Evolutionary conservation across 2,113 vertebrate species (phyloP), one percentile per base, ranked within the genome.

Genomic region (Megaceryle maxima): DNA sequence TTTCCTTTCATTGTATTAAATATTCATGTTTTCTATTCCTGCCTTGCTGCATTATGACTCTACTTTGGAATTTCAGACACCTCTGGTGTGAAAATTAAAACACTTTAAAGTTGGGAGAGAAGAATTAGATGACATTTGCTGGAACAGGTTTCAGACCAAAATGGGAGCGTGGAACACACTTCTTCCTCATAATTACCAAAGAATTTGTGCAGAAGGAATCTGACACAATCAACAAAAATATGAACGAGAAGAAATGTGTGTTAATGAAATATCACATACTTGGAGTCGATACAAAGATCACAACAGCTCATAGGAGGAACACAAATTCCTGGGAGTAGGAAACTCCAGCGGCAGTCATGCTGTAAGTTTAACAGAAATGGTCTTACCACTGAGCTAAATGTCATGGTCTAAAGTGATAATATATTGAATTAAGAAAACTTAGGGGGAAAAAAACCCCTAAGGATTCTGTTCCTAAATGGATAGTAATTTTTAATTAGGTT

Each of bases 91-190:
- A 95, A 96, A 97, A 95, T 78, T 66, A 69, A 89, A 63, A 75
- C 41, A 19, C 37, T 83, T 81, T n/a, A 78, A 91, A 59, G 35
- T 6, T 59, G 31, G 60, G 77, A 88, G 37, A 70, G 33, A 72
- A 51, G 87, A 94, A 88, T 84, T 56, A 29, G n/a, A 46, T 76
- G n/a, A 66, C 88, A 82, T 95, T 96, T 96, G 78, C 79, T 87
- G 91, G 87, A 96, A 93, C 85, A 89, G 75, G 85, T 96, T 95
- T 96, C 74, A 92, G 67, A 92, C 75, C 69, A 84, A 95, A 94
- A 96, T 17, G 44, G 62, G 63, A 96, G 84, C 17, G 5, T 15
- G 77, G 94, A 97, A 95, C 51, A 87, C 31, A 57, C 55, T 89
- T 88, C 73, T 73, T 84, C 83, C 59, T 88, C 86, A 37, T 95